Conservation (phyloP, 2,113 vertebrate genomes). For the Sceloporus tristichus region DNA sequence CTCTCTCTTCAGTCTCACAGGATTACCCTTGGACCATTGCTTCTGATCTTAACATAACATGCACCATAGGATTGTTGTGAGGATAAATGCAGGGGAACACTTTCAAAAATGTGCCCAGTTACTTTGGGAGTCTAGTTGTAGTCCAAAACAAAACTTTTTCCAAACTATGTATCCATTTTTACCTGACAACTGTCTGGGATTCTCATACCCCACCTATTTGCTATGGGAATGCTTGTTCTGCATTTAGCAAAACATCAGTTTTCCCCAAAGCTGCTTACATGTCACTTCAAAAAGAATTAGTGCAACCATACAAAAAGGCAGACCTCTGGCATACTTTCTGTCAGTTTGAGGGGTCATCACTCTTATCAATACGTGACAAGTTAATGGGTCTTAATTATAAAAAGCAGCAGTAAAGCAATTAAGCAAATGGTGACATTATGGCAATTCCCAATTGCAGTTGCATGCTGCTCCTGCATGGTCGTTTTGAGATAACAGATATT, state of each 20-base stretch:
- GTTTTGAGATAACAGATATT: slow-evolving; percentile 43
- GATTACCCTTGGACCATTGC: too few relatives aligned
- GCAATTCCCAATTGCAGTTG: slow-evolving; percentile 45
- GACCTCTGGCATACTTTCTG: slow-evolving; percentile 33
- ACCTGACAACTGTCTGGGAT: too few relatives aligned
- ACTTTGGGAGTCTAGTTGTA: too few relatives aligned
- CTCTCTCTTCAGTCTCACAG: too few relatives aligned
- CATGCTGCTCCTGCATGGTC: slow-evolving; percentile 41
- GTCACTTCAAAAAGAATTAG: slow-evolving; percentile 53
- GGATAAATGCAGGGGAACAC: too few relatives aligned
- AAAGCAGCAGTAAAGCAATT: slow-evolving; percentile 71
- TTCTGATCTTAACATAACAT: too few relatives aligned
- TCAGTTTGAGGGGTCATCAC: slow-evolving; percentile 63
- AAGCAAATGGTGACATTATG: slow-evolving; percentile 65
- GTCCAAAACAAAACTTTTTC: too few relatives aligned
- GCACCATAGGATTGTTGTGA: too few relatives aligned
- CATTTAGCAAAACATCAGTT: slow-evolving; percentile 8
- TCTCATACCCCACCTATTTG: too few relatives aligned
- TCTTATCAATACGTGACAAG: slow-evolving; percentile 70
- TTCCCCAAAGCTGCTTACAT: not conserved
- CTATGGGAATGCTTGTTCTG: too few relatives aligned
- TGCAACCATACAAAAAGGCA: slow-evolving; percentile 24
- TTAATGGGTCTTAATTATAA: slow-evolving; percentile 73
- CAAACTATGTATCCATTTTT: too few relatives aligned
- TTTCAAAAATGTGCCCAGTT: too few relatives aligned